phyloP scores from a whole-genome alignment of 2,888 invertebrate species.

The Pycnomerus fuliginosus region DNA sequence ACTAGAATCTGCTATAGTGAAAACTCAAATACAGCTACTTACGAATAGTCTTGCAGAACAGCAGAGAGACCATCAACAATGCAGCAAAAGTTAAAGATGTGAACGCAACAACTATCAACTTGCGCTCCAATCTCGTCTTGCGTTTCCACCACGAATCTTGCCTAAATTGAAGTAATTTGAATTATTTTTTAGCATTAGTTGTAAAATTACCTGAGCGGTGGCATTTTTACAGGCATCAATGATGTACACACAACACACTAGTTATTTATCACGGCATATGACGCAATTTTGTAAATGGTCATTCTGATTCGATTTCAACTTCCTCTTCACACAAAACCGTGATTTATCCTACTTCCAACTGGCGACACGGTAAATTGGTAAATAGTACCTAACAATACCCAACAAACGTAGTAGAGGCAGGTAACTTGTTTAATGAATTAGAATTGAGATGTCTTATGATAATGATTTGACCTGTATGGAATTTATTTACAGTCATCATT shows the following conservation, averaged over 20 bases:
- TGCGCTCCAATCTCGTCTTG: conserved; percentile 64
- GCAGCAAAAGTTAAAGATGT: conserved; percentile 58
- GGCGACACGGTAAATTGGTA: neutral
- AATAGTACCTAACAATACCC: no score
- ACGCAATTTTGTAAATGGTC: conserved; percentile 7
- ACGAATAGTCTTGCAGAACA: conserved; percentile 19
- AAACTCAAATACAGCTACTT: no score
- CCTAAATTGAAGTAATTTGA: conserved; percentile 12
- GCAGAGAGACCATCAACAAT: conserved; percentile 42
- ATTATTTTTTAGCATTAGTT: no score
- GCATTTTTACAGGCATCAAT: conserved; percentile 4
- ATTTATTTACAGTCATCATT: conserved; percentile 15
- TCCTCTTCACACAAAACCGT: conserved; percentile 3
- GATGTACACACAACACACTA: conserved; percentile 3
- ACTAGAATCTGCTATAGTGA: no score
- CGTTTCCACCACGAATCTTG: conserved; percentile 44
- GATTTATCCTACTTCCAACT: neutral
- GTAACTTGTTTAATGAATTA: conserved; percentile 3
- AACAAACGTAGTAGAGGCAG: no score
- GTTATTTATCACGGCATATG: conserved; percentile 2
- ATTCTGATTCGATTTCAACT: conserved; percentile 4
- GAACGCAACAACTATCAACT: conserved; percentile 57
- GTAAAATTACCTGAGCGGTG: conserved; percentile 18
- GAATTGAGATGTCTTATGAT: conserved; percentile 16
- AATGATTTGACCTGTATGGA: conserved; percentile 19